phyloP scores from a whole-genome alignment of 1,140 invertebrate species.

The Apolygus lucorum region DNA sequence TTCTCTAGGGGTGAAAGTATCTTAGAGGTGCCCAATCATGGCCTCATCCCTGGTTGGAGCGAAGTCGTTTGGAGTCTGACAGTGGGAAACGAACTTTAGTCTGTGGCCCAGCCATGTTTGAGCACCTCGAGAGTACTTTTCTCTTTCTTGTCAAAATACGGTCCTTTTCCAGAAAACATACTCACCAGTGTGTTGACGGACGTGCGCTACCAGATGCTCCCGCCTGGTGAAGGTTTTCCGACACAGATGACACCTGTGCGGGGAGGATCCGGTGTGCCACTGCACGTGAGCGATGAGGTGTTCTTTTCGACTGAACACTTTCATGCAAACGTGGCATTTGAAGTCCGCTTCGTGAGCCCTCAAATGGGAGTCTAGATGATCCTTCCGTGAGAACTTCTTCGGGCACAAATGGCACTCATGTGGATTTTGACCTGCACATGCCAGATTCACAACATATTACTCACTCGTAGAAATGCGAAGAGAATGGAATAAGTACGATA shows the following conservation, averaged over 20 bases:
- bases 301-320: slow-evolving; percentile 36
- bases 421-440: slow-evolving; percentile 38
- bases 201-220: slow-evolving; percentile 74
- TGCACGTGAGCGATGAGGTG: slow-evolving; percentile 38
- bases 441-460: slow-evolving; percentile 56
- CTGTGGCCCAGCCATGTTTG: too few species aligned
- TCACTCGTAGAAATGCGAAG: too few species aligned
- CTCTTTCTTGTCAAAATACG: too few species aligned
- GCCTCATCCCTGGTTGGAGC: too few species aligned
- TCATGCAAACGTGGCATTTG: slow-evolving; percentile 67
- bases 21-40: too few species aligned
- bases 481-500: too few species aligned
- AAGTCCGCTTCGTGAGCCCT: slow-evolving; percentile 57
- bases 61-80: too few species aligned
- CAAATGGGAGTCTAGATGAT: slow-evolving; percentile 67
- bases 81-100: too few species aligned
- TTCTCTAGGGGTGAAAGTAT: too few species aligned
- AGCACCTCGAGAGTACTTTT: too few species aligned
- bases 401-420: slow-evolving; percentile 48
- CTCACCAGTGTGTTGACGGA: slow-evolving; percentile 64
- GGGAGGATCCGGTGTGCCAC: slow-evolving; percentile 50
- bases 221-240: slow-evolving; percentile 79
- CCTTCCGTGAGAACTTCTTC: slow-evolving; percentile 68
- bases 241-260: slow-evolving; percentile 70
- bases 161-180: too few species aligned